Evolutionary conservation across 2,888 invertebrate species (phyloP).

Genomic region (Mythimna pallens): DNA sequence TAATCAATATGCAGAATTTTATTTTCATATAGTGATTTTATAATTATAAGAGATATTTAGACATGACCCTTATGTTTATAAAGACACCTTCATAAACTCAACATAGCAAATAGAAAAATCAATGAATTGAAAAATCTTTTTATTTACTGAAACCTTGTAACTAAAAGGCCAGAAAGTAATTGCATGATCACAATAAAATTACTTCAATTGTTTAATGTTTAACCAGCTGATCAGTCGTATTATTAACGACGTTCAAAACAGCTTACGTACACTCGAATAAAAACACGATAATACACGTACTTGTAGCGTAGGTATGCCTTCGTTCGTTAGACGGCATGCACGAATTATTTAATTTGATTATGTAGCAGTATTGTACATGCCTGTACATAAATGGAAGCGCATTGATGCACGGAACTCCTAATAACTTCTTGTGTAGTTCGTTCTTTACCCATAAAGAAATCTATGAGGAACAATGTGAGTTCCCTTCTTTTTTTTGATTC

Average conservation of each 20-base stretch:
- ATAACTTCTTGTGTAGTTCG: not conserved
- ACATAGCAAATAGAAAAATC: conserved; percentile 32
- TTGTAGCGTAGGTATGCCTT: conserved; percentile 41
- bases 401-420: not conserved
- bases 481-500: not conserved
- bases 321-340: conserved; percentile 31
- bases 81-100: not conserved
- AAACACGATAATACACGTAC: conserved; percentile 74
- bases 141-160: conserved; percentile 63
- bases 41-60: not conserved
- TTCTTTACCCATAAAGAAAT: not conserved
- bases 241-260: conserved; percentile 72
- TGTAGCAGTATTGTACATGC: conserved; percentile 17
- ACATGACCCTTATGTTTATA: too few species aligned
- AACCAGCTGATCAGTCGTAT: conserved; percentile 78
- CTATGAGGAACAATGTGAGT: not conserved
- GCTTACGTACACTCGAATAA: conserved; percentile 73
- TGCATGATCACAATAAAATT: conserved; percentile 74
- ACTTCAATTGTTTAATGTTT: conserved; percentile 82
- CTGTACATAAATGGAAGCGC: not conserved
- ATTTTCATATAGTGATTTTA: not conserved
- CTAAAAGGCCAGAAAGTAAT: conserved; percentile 66
- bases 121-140: conserved; percentile 28
- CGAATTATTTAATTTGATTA: conserved; percentile 48
- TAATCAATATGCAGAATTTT: not conserved